Base-by-base conservation (phyloP, 2,888 invertebrate species). In the Ennomos erosarius region DNA sequence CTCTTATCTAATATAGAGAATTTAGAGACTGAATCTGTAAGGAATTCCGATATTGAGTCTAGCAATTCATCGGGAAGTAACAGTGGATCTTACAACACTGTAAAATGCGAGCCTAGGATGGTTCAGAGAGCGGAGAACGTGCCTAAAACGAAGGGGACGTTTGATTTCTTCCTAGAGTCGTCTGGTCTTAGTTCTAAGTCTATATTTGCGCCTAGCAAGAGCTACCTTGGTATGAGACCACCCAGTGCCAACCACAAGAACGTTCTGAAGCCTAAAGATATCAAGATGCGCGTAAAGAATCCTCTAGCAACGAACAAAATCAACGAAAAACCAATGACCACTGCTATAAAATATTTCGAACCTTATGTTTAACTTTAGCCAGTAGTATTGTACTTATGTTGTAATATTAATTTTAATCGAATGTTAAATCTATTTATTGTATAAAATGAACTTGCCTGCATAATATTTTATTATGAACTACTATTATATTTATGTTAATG, bases 181-280 rank as follows among this genome's bases (percentile, higher is more conserved):
- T 96, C 96, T 52, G 96, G 96, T 54, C 93, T 96, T 62, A 96
- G 96, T 85, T 96, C 96, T 66, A 96, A 96, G 85, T 96, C 96
- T 44, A 95, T 96, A 74, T 91, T 95, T 71, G 95, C 95, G 9
- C 86, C 89, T 35, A 86, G 68, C 67, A 90, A 84, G 69, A 78
- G 78, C 65, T 87, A 84, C 62, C 65, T 88, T 12, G 85, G 86
- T 43, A 67, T 88, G 70, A 82, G 96, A 68, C 92, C 96, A 55
- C 93, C 96, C 50, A 96, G 94, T 79, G 90, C 87, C 67, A 96
- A 96, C 80, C 96, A 96, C 76, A 95, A 96, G 75, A 95, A 93
- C 74, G 95, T 96, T 79, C 82, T 96, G 58, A 96, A 96, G 75
- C 96, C 96, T 59, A 96, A 95, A 82, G 96, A 96, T 79, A 94